phyloP scores from a whole-genome alignment of 2,113 vertebrate genomes.

The Stigmatopora nigra region DNA sequence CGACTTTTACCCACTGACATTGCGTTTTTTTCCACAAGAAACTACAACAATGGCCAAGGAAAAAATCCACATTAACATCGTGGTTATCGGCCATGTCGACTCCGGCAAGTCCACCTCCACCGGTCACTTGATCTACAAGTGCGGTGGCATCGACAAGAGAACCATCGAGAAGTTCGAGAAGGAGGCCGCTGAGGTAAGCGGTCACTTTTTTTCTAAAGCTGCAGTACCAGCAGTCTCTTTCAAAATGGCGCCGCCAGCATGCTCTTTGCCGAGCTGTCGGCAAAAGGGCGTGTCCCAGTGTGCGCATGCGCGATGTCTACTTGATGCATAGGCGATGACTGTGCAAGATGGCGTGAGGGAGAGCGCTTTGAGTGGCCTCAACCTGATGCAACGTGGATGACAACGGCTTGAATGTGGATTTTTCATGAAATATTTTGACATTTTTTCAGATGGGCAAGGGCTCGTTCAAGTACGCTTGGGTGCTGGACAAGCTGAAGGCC shows the following conservation, averaged over 20 bases:
- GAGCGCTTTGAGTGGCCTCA: too few species aligned
- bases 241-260: slow-evolving; percentile 71
- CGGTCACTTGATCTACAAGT: slow-evolving; percentile 78
- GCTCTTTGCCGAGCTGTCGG: slow-evolving; percentile 33
- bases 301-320: slow-evolving; percentile 58
- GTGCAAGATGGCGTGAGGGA: slow-evolving; percentile 1
- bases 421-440: background rate
- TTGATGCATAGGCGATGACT: slow-evolving; percentile 5
- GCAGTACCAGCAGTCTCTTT: background rate
- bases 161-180: slow-evolving; percentile 82
- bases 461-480: slow-evolving; percentile 81
- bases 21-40: slow-evolving; percentile 17
- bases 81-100: slow-evolving; percentile 81
- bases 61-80: slow-evolving; percentile 78
- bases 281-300: slow-evolving; percentile 33
- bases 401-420: background rate
- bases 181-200: slow-evolving; percentile 73
- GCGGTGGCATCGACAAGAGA: slow-evolving; percentile 79
- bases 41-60: slow-evolving; percentile 74
- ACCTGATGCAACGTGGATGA: too few species aligned
- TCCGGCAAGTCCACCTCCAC: slow-evolving; percentile 78
- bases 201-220: background rate
- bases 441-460: slow-evolving; percentile 75
- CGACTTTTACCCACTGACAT: too few species aligned
- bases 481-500: slow-evolving; percentile 77